Conservation (phyloP, 2,113 vertebrate genomes). For the Pteruthius melanotis region DNA sequence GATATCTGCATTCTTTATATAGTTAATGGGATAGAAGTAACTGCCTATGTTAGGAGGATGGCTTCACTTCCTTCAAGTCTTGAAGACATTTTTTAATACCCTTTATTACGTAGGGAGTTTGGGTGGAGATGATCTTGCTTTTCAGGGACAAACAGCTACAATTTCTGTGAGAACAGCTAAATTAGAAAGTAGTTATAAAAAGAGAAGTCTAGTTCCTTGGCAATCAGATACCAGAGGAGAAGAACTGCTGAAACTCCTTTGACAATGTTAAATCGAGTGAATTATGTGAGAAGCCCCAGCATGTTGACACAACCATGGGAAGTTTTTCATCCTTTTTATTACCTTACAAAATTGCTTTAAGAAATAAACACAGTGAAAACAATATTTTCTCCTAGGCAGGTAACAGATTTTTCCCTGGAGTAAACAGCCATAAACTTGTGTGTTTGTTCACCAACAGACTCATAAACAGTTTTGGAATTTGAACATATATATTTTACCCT, state of each 20-base stretch:
- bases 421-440: not conserved
- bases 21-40: not conserved
- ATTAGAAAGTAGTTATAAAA: not conserved
- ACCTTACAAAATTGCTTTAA: not conserved
- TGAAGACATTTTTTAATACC: not conserved
- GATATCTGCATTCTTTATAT: not conserved
- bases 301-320: not conserved
- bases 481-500: not conserved
- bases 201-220: not conserved
- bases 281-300: not conserved
- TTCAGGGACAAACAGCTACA: not conserved
- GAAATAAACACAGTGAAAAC: conserved; percentile 4
- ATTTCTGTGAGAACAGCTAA: not conserved
- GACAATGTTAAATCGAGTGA: not conserved
- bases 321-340: not conserved
- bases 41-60: not conserved
- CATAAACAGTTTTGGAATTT: not conserved
- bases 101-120: not conserved
- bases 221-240: not conserved
- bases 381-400: not conserved
- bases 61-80: not conserved
- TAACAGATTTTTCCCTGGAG: not conserved
- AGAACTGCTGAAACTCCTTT: not conserved
- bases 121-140: not conserved
- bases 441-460: not conserved